Base-by-base conservation (phyloP, 2,797 vertebrate genomes). In the Brotogeris chrysoptera region DNA sequence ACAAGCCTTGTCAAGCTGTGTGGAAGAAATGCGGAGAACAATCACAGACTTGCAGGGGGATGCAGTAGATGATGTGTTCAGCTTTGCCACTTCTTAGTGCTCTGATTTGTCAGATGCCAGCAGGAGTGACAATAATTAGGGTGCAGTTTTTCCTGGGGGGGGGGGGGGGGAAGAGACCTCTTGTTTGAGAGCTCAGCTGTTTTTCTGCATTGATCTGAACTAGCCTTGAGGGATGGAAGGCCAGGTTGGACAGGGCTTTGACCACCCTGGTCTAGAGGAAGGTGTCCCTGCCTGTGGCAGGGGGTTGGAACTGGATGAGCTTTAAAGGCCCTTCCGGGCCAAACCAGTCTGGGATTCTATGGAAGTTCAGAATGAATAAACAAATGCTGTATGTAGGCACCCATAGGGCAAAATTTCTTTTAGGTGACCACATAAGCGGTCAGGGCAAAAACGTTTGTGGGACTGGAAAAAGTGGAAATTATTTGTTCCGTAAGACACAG, bases 191-290 rank as follows among this genome's bases (percentile, higher is more conserved):
- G 41, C 49, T 80, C 32, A 49, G n/a, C 1, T 8, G 3, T 4
- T 16, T 53, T 91, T 80, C 46, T 84, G 41, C 0, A 0, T 65
- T 0, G 0, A 10, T 72, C 24, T 6, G 14, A 92, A 11, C 32
- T 55, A 70, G 5, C 11, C 20, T 57, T 43, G 50, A 52, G 27
- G n/a, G 7, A 20, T 24, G 32, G n/a, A 59, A 36, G n/a, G 55
- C 55, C 21, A 59, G n/a, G 21, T 24, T 59, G 14, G 55, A 59
- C 5, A 36, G n/a, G n/a, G n/a, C 55, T 36, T 59, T 34, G n/a
- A 59, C 21, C 21, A 24, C 21, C 21, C n/a, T 59, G n/a, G 14
- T 16, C n/a, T 36, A 25, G 23, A 16, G 23, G 21, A 34, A 57
- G n/a, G 55, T 59, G 55, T 36, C 55, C 23, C 55, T 59, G n/a